Evolutionary conservation across 2,113 vertebrate genomes (phyloP).

Genomic region (Phrynocephalus versicolor): DNA sequence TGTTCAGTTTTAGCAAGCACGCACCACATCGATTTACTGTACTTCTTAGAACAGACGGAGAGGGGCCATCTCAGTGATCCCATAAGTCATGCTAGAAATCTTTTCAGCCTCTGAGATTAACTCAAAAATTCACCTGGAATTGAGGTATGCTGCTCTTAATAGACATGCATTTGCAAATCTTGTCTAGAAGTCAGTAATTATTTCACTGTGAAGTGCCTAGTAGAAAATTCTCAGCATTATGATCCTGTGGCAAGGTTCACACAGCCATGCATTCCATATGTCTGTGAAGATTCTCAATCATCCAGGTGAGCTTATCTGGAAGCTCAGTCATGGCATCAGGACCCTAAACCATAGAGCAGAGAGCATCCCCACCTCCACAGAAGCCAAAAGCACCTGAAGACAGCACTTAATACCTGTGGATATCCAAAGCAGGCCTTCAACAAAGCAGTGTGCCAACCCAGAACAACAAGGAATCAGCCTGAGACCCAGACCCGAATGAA

Average conservation of each 20-base stretch:
- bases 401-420: no score
- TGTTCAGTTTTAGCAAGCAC: background rate
- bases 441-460: no score
- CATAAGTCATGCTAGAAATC: background rate
- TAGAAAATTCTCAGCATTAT: background rate
- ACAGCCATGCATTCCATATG: background rate
- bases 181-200: accelerated
- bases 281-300: no score
- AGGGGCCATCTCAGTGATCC: background rate
- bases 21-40: background rate
- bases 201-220: background rate
- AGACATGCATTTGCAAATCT: accelerated
- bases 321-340: no score
- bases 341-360: no score
- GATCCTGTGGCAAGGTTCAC: background rate
- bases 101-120: background rate
- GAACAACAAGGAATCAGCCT: no score
- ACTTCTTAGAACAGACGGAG: background rate
- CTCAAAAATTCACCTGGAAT: background rate
- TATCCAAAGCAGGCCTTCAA: no score
- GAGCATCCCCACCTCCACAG: no score
- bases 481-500: no score
- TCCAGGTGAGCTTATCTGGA: no score
- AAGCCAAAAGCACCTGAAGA: no score
- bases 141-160: accelerated